Conservation (phyloP, 2,888 invertebrate genomes). For the Yponomeuta sedellus region DNA sequence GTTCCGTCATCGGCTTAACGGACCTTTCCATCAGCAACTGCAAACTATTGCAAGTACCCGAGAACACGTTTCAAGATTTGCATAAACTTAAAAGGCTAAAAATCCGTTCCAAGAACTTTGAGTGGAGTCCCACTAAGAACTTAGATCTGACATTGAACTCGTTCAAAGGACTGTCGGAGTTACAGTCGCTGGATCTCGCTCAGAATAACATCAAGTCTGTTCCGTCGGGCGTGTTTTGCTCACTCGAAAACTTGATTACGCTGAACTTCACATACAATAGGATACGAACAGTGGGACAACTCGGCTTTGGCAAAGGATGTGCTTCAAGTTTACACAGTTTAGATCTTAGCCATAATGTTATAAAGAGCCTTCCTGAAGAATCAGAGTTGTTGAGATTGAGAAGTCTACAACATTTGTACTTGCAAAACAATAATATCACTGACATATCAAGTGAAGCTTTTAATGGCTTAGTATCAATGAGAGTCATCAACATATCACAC, state of each 20-base stretch:
- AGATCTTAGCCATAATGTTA: slow-evolving; percentile 88
- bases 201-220: slow-evolving; percentile 89
- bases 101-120: slow-evolving; percentile 86
- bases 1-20: slow-evolving; percentile 82
- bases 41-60: slow-evolving; percentile 85
- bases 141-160: slow-evolving; percentile 84
- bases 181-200: slow-evolving; percentile 86
- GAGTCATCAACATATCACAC: slow-evolving; percentile 89
- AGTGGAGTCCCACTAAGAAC: slow-evolving; percentile 85
- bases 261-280: slow-evolving; percentile 91
- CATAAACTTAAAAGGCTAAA: slow-evolving; percentile 86
- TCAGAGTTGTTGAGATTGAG: slow-evolving; percentile 85
- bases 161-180: slow-evolving; percentile 86
- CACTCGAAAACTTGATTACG: slow-evolving; percentile 85
- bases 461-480: slow-evolving; percentile 85
- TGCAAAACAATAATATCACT: slow-evolving; percentile 89
- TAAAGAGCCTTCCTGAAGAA: slow-evolving; percentile 82
- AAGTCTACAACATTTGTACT: slow-evolving; percentile 85
- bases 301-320: slow-evolving; percentile 82
- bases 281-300: slow-evolving; percentile 84
- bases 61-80: slow-evolving; percentile 87
- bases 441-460: slow-evolving; percentile 88
- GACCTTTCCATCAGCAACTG: slow-evolving; percentile 86
- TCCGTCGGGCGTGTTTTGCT: slow-evolving; percentile 88
- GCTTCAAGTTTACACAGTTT: slow-evolving; percentile 84